Evolutionary conservation across 2,113 vertebrate species (phyloP).

Genomic region (Melospiza melodia): DNA sequence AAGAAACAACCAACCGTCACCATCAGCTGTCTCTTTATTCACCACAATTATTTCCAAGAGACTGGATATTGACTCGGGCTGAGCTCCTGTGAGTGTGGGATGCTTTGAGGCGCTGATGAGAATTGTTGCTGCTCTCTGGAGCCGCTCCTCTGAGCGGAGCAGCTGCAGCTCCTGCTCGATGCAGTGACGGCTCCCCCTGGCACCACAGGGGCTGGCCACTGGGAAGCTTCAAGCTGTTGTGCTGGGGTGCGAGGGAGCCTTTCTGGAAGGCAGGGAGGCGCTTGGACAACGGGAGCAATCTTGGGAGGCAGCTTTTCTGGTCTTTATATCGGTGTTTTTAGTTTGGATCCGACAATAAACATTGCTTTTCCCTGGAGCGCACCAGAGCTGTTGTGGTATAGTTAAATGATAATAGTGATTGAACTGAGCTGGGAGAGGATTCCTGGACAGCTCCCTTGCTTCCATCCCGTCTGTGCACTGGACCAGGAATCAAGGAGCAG

Average conservation of each 20-base stretch:
- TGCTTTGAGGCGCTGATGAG: not conserved
- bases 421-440: not conserved
- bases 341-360: rapidly evolving
- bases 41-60: not conserved
- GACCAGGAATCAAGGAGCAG: not conserved
- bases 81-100: not conserved
- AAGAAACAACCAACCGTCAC: not conserved
- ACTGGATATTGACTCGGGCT: not conserved
- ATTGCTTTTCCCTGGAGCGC: not conserved
- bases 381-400: rapidly evolving
- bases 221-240: not conserved
- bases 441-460: not conserved
- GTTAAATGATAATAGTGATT: not conserved
- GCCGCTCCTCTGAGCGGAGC: not conserved
- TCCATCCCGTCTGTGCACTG: rapidly evolving
- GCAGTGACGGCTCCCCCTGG: not conserved
- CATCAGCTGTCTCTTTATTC: not conserved
- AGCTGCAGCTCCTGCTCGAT: not conserved
- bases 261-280: not conserved
- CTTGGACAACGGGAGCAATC: not conserved
- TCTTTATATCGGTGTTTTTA: rapidly evolving
- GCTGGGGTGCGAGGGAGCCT: not conserved
- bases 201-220: not conserved
- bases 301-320: not conserved
- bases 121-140: not conserved